Base-by-base conservation (phyloP, 2,797 vertebrate species). In the Cynodonichthys magdalenae region DNA sequence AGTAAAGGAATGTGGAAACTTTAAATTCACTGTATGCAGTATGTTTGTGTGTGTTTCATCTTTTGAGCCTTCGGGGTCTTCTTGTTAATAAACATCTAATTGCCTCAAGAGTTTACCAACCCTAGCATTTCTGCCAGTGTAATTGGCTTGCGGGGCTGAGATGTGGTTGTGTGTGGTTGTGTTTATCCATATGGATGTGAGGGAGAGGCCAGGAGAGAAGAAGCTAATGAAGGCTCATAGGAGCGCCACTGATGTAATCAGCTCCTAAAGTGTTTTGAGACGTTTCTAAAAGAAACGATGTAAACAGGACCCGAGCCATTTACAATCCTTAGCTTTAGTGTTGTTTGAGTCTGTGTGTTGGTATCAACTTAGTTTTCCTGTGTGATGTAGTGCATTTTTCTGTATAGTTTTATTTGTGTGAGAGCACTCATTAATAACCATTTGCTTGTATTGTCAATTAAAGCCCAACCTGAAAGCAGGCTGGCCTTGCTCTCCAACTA, bases 231-330 rank as follows among this genome's bases (percentile, higher is more conserved):
- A 71, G 69, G 73, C 70, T 77, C 74, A 67, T 15, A 79, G 80
- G 77, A 89, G 67, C 24, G 59, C 68, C 71, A 81, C 68, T 70
- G 83, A 77, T 83, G 66, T 80, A 80, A 89, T 90, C 28, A 76
- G 83, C 74, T 77, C 53, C 69, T 72, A 59, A 77, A 87, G 71
- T 60, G 42, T 69, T 75, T 73, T 63, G 58, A 68, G 78, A 54
- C 44, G 24, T 59, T 75, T 54, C 48, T 51, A 1, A 77, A 74
- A 86, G 62, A 74, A 28, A 18, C 19, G 31, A 59, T 56, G 57
- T 75, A 67, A 84, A 82, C 55, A 61, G 48, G 47, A 63, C 71
- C 5, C 1, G 42, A 65, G 62, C 24, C 53, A 48, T 76, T 73
- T 59, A 52, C 42, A 67, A 70, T 24, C 64, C 49, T 51, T n/a